phyloP scores from a whole-genome alignment of 2,888 invertebrate species.

The Ophraella communa region DNA sequence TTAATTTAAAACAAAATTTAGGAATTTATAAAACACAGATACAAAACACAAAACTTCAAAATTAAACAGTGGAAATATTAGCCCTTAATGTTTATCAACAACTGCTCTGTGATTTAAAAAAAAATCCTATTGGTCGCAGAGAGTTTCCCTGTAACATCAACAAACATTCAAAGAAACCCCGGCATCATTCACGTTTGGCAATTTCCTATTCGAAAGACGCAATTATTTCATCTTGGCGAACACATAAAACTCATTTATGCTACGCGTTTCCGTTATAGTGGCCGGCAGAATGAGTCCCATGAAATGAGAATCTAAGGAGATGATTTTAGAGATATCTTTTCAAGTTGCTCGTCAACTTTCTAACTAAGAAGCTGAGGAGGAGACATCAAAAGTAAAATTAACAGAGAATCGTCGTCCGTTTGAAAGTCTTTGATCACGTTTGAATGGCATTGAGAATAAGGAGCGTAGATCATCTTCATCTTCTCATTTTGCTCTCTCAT shows the following conservation, averaged over 20 bases:
- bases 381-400: slow-evolving; percentile 58
- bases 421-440: slow-evolving; percentile 56
- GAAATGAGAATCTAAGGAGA: slow-evolving; percentile 42
- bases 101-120: too few species aligned
- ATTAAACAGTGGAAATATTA: too few species aligned
- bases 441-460: slow-evolving; percentile 44
- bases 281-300: slow-evolving; percentile 24
- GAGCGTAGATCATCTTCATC: slow-evolving; percentile 41
- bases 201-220: not conserved
- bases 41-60: too few species aligned
- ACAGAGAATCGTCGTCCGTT: slow-evolving; percentile 54
- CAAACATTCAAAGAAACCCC: too few species aligned
- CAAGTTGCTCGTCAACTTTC: slow-evolving; percentile 52
- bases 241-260: slow-evolving; percentile 9
- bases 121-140: too few species aligned
- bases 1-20: too few species aligned
- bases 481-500: slow-evolving; percentile 29
- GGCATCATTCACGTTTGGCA: not conserved
- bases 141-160: too few species aligned
- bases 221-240: not conserved
- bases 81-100: too few species aligned
- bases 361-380: slow-evolving; percentile 24
- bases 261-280: not conserved
- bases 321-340: slow-evolving; percentile 53
- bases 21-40: too few species aligned